phyloP scores from a whole-genome alignment of 2,888 invertebrate genomes.

The Apomyelois bistriatella region DNA sequence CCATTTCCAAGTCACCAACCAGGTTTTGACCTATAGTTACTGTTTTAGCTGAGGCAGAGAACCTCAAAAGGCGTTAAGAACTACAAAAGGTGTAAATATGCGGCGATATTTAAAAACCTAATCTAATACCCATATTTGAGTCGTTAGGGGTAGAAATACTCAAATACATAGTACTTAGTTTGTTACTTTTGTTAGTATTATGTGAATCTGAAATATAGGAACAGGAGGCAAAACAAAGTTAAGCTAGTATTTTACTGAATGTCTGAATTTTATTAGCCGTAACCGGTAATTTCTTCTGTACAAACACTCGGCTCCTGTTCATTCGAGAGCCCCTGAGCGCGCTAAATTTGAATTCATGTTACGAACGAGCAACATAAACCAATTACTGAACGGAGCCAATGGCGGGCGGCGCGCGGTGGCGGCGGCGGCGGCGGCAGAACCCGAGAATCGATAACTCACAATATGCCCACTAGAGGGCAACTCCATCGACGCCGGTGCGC shows the following conservation, averaged over 20 bases:
- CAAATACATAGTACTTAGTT: no score
- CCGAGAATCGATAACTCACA: slow-evolving; percentile 78
- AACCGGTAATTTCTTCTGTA: slow-evolving; percentile 56
- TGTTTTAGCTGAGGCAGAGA: no score
- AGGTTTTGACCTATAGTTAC: no score
- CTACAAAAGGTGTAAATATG: no score
- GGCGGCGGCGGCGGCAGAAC: slow-evolving; percentile 46
- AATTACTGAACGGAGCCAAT: slow-evolving; percentile 73
- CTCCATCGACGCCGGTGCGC: slow-evolving; percentile 64
- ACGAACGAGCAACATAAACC: slow-evolving; percentile 74
- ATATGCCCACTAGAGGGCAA: slow-evolving; percentile 78
- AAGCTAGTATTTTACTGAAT: slow-evolving; percentile 48
- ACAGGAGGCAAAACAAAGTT: slow-evolving; percentile 36
- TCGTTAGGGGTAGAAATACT: no score
- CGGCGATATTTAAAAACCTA: no score
- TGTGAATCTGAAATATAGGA: neutral
- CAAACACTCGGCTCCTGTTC: slow-evolving; percentile 56
- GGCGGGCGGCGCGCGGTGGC: slow-evolving; percentile 23
- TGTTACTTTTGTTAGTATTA: no score
- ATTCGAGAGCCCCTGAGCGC: slow-evolving; percentile 59
- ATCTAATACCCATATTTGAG: no score
- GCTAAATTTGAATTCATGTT: slow-evolving; percentile 78
- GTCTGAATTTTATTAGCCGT: slow-evolving; percentile 57
- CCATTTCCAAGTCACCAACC: no score
- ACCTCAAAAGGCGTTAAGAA: no score